Conservation (phyloP, 2,888 invertebrate species). For the Epiblema foenella region DNA sequence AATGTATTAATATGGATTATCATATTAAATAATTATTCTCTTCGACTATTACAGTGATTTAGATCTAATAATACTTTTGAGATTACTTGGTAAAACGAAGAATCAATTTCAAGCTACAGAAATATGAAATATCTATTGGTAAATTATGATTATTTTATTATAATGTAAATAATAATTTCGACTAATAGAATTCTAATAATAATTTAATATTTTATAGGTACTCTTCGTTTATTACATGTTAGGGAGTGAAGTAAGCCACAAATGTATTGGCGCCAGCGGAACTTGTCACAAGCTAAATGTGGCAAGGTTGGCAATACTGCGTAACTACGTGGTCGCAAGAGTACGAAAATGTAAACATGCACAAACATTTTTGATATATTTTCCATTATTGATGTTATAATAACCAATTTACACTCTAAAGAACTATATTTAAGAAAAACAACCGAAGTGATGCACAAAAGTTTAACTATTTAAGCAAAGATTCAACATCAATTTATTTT, state of each 20-base stretch:
- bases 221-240: slow-evolving; percentile 2
- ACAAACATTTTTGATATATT: slow-evolving; percentile 63
- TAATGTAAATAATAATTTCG: not conserved
- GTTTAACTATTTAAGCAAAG: slow-evolving; percentile 44
- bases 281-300: slow-evolving; percentile 58
- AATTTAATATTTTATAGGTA: not conserved
- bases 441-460: slow-evolving; percentile 40
- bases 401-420: slow-evolving; percentile 42
- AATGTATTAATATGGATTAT: no score
- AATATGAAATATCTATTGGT: not conserved
- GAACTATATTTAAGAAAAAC: slow-evolving; percentile 43
- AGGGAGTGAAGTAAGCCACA: slow-evolving; percentile 61
- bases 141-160: not conserved
- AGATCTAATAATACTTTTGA: not conserved
- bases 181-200: not conserved
- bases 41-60: not conserved
- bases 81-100: not conserved
- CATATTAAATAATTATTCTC: not conserved
- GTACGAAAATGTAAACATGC: slow-evolving; percentile 82
- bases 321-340: slow-evolving; percentile 81
- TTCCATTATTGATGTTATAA: slow-evolving; percentile 53
- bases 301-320: slow-evolving; percentile 70
- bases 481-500: slow-evolving; percentile 65
- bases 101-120: not conserved
- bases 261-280: slow-evolving; percentile 78